phyloP scores from a whole-genome alignment of 2,113 vertebrate species.

The Lepus europaeus region DNA sequence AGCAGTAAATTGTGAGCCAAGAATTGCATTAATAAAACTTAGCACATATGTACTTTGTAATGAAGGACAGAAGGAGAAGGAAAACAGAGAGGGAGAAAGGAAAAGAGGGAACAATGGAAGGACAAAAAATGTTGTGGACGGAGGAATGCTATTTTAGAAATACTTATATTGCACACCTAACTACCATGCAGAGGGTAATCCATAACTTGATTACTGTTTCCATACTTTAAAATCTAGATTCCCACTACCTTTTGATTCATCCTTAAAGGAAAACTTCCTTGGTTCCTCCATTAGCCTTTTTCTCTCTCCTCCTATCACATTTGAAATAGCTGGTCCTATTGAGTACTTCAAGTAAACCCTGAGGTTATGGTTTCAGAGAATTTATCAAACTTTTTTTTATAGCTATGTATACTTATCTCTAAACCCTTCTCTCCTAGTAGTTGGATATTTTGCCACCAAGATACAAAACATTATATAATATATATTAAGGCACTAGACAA shows the following conservation, averaged over 20 bases:
- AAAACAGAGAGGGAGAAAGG: not conserved
- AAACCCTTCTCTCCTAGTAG: not conserved
- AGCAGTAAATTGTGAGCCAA: not conserved
- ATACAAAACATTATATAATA: not conserved
- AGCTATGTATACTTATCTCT: not conserved
- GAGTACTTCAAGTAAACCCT: not conserved
- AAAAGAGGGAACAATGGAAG: not conserved
- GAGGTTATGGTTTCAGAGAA: not conserved
- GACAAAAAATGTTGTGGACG: not conserved
- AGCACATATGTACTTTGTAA: not conserved
- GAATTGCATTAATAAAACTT: not conserved
- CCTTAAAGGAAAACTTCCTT: not conserved
- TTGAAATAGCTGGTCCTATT: not conserved
- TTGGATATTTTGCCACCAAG: not conserved
- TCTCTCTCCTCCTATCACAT: not conserved
- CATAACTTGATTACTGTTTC: not conserved
- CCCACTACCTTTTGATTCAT: not conserved
- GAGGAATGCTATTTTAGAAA: not conserved
- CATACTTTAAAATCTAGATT: not conserved
- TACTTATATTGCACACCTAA: not conserved
- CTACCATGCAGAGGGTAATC: not conserved
- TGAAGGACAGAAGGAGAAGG: not conserved
- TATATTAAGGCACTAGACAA: not conserved
- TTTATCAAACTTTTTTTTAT: not conserved
- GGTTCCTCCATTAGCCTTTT: not conserved